These are phyloP conservation scores for Protobothrops flavoviridis DNA, from an alignment of 2,113 vertebrate genomes.

Conservation along the genomic window DNA sequence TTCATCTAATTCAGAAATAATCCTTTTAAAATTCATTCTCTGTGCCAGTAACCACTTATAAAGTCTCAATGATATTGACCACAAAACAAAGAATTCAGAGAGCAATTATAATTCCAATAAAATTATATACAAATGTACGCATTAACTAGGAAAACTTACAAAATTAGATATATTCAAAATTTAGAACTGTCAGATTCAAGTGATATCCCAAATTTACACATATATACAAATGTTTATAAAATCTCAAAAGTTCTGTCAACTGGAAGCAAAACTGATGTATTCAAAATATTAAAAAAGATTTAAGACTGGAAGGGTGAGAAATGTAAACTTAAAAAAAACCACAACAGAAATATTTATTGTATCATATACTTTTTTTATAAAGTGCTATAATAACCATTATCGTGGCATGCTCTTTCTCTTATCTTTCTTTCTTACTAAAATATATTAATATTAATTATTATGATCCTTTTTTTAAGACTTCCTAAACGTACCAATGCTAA, in stretches of 20 bases:
- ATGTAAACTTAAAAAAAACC: slow-evolving; percentile 61
- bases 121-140: slow-evolving; percentile 42
- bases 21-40: background rate
- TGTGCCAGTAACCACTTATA: background rate
- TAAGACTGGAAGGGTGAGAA: slow-evolving; percentile 56
- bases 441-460: slow-evolving; percentile 10
- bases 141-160: slow-evolving; percentile 47
- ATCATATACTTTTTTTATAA: slow-evolving; percentile 31
- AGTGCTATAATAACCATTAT: slow-evolving; percentile 38
- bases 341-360: slow-evolving; percentile 39
- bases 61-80: slow-evolving; percentile 10
- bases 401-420: slow-evolving; percentile 32
- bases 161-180: slow-evolving; percentile 47
- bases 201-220: slow-evolving; percentile 34
- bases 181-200: slow-evolving; percentile 41
- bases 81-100: slow-evolving; percentile 32
- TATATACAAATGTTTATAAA: slow-evolving; percentile 53
- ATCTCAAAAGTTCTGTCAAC: slow-evolving; percentile 26
- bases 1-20: background rate
- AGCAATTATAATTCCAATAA: slow-evolving; percentile 22
- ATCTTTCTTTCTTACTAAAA: background rate
- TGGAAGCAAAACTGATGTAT: slow-evolving; percentile 26
- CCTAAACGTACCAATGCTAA: slow-evolving; percentile 9
- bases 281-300: slow-evolving; percentile 42
- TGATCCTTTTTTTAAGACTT: background rate